Evolutionary conservation across 1,140 invertebrate genomes (phyloP), one percentile per base, ranked within the genome.

Genomic region (Tetragonula clypearis): DNA sequence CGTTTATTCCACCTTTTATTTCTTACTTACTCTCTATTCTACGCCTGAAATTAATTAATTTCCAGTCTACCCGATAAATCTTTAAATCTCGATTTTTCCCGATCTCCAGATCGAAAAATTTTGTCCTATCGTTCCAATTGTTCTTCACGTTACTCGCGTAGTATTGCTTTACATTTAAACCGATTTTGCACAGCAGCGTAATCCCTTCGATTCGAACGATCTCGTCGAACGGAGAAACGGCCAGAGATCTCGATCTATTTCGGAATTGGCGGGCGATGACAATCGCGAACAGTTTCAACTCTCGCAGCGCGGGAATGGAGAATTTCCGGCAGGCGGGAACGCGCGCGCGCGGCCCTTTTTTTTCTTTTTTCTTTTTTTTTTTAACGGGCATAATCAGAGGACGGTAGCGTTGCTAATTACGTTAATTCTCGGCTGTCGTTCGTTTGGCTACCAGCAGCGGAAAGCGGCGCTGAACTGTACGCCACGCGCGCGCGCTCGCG

Each of bases 391-490:
- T 65, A 75, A 82, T 82, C 80, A 75, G 60, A 49, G 76, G 35
- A 56, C 72, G 41, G 69, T 55, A 9, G 71, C 41, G 17, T 30
- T 49, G 80, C 41, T 75, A 82, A 82, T 82, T 82, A 75, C 80
- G 41, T 65, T 74, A 75, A 82, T 82, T 53, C 80, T 53, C 71
- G 21, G 1, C 14, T 65, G 0, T 8, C 58, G 71, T 74, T 65
- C 41, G 71, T 82, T 82, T 66, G 71, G 55, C 80, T 74, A 49
- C n/a, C 66, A 56, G 14, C 66, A 56, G 14, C 9, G 35, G 19
- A 8, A 65, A 55, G 21, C 69, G 56, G 35, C 68, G 35, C 21
- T 49, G 56, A 35, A 41, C 53, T n/a, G 68, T 30, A 53, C 15
- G 21, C 23, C 5, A 12, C 60, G 76, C 76, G 1, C n/a, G 19